Percentiles rank a stretch among this genome's conserved stretches.
These are phyloP conservation scores for Ispidina picta DNA, from an alignment of 2,797 vertebrate genomes.

Conservation along the genomic window DNA sequence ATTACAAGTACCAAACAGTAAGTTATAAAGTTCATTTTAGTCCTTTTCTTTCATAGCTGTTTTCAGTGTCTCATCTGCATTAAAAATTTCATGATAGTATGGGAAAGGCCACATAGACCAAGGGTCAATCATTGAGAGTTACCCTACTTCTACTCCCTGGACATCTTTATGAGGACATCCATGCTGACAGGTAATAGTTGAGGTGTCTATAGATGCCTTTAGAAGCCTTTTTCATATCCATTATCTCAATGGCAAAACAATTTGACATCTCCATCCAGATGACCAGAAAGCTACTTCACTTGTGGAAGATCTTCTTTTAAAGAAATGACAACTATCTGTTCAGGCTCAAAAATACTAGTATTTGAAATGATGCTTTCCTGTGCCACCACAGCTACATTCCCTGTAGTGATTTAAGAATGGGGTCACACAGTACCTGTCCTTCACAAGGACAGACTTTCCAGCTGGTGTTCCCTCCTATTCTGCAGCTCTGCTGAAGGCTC, in stretches of 20 bases:
- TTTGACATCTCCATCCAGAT: not conserved
- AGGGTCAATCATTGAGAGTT: not conserved
- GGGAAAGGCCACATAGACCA: not conserved
- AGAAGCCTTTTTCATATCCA: not conserved
- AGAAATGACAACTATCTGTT: not conserved
- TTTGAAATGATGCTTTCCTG: not conserved
- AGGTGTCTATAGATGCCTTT: not conserved
- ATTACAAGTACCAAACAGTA: not conserved
- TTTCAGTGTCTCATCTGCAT: not conserved
- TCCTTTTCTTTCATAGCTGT: not conserved
- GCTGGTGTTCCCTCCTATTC: rapidly evolving
- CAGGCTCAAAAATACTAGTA: not conserved
- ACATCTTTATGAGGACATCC: not conserved
- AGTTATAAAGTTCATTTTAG: not conserved
- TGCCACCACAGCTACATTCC: not conserved
- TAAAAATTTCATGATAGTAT: not conserved
- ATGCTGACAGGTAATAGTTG: not conserved
- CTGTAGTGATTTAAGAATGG: not conserved
- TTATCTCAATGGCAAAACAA: not conserved
- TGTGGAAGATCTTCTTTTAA: not conserved
- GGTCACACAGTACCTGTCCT: not conserved
- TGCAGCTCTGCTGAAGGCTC: not conserved
- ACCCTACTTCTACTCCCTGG: not conserved
- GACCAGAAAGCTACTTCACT: not conserved
- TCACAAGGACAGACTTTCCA: not conserved